Evolutionary conservation across 2,888 invertebrate genomes (phyloP), one percentile per base, ranked within the genome.

Genomic region (Spisula solida): DNA sequence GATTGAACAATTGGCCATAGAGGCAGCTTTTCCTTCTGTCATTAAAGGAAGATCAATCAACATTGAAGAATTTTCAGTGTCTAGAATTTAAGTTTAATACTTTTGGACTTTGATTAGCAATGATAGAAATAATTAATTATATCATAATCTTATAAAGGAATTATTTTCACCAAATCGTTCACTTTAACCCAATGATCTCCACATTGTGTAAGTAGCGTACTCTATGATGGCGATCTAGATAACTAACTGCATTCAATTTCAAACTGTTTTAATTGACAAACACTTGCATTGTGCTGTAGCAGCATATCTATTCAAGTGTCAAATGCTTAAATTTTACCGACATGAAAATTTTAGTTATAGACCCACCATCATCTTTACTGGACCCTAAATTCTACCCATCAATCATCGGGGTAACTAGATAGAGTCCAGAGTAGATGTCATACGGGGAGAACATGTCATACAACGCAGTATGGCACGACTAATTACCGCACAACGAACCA

Each of bases 361-460:
- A 25, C n/a, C 60, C 25, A 4, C 10, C 60, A 18, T n/a, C n/a
- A 25, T 66, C 60, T 66, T n/a, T n/a, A 66, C 60, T 25, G 25
- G 60, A 66, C 25, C 25, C 60, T 66, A 25, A 66, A 12, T 25
- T 25, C n/a, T 25, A 66, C 56, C 87, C 56, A 87, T 87, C 66
- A 82, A 87, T 87, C 87, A 87, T 78, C 0, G 25, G 18, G 81
- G 87, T 83, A 87, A 87, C 83, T 6, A 83, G 87, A 87, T 87
- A 83, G 79, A 85, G 79, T 47, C 60, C 14, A n/a, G 41, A 55
- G 25, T 75, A 60, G 79, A 18, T 29, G 56, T 82, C 55, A 83
- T 41, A 83, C 82, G 20, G 81, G 55, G 75, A 88, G 51, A 75
- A 84, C 81, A 70, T 88, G 84, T 84, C 81, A 55, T 60, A 51